phyloP scores from a whole-genome alignment of 2,888 invertebrate species.

The Pristionchus japonicus region DNA sequence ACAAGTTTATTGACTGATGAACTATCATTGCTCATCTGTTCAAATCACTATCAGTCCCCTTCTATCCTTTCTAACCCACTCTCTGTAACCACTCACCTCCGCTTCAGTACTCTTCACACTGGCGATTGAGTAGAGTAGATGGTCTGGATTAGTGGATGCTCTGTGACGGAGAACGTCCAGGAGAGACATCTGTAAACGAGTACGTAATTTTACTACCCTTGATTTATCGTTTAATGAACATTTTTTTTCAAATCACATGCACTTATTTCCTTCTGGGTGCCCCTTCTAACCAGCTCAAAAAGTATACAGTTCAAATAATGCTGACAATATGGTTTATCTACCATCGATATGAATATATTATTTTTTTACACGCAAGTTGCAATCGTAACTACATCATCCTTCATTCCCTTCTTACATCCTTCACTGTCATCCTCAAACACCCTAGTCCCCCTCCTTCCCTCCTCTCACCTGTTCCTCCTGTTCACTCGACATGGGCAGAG shows the following conservation, averaged over 20 bases:
- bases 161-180: slow-evolving; percentile 97
- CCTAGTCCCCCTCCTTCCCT: not conserved
- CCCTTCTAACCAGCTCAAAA: too few species aligned
- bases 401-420: not conserved
- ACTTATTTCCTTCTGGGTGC: too few species aligned
- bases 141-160: slow-evolving; percentile 94
- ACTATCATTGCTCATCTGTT: too few species aligned
- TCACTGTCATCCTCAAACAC: not conserved
- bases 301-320: too few species aligned
- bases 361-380: too few species aligned
- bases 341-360: too few species aligned
- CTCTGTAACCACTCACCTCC: slow-evolving; percentile 54
- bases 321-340: too few species aligned
- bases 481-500: slow-evolving; percentile 80
- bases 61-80: not conserved
- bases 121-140: slow-evolving; percentile 93
- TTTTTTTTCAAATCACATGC: too few species aligned
- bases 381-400: too few species aligned
- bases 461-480: slow-evolving; percentile 58
- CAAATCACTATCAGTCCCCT: not conserved
- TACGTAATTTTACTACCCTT: too few species aligned
- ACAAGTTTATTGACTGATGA: not conserved
- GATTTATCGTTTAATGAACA: too few species aligned
- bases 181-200: slow-evolving; percentile 93
- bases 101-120: slow-evolving; percentile 80